A percentile compares a stretch with the other conserved stretches of the same genome.
Conservation (phyloP, 2,888 invertebrate genomes). For the Drepana falcataria region DNA sequence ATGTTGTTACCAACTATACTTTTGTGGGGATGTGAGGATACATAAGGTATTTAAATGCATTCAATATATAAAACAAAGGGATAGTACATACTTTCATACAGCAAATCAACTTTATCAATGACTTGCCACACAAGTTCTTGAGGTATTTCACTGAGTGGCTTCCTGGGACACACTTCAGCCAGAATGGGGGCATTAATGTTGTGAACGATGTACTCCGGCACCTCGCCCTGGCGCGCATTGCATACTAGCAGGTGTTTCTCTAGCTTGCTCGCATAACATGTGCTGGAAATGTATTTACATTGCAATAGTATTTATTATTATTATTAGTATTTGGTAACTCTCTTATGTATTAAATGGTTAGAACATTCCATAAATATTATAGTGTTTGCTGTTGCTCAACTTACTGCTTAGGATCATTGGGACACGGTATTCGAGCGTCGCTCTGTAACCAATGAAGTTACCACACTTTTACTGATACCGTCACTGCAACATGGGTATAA, state of each 20-base stretch:
- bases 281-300: slow-evolving; percentile 63
- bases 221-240: slow-evolving; percentile 79
- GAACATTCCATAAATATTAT: too few relatives aligned
- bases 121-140: slow-evolving; percentile 38
- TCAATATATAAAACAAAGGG: not conserved
- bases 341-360: too few relatives aligned
- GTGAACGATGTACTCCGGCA: slow-evolving; percentile 75
- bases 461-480: not conserved
- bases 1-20: too few relatives aligned
- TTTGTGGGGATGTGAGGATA: not conserved
- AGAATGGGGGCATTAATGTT: slow-evolving; percentile 59
- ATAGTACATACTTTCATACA: slow-evolving; percentile 59
- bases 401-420: slow-evolving; percentile 86
- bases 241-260: slow-evolving; percentile 85
- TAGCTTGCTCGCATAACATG: slow-evolving; percentile 83
- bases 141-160: slow-evolving; percentile 47
- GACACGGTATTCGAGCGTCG: slow-evolving; percentile 81
- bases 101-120: slow-evolving; percentile 55
- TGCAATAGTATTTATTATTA: not conserved
- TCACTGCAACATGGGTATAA: not conserved
- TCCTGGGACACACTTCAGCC: slow-evolving; percentile 28
- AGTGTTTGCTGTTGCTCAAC: too few relatives aligned
- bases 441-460: slow-evolving; percentile 36
- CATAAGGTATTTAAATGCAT: not conserved
- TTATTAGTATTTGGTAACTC: too few relatives aligned